phyloP scores from a whole-genome alignment of 2,113 vertebrate genomes.

The Anguilla rostrata region DNA sequence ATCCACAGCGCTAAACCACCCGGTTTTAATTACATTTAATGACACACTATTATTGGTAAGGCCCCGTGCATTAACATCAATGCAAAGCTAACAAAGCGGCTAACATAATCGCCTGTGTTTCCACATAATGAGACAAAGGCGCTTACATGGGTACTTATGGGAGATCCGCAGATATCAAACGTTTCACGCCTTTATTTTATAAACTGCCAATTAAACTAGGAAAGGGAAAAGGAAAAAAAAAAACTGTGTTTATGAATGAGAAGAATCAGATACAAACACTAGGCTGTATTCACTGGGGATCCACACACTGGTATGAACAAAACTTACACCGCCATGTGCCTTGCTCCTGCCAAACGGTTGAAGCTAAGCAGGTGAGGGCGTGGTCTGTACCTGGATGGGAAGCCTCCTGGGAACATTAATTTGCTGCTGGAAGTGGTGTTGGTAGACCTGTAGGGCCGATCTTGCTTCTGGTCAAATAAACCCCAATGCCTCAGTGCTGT shows the following conservation, averaged over 20 bases:
- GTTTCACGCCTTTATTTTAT: slow-evolving; percentile 30
- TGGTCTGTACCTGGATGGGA: too few relatives aligned
- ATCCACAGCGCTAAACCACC: slow-evolving; percentile 34
- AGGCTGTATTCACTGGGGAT: neutral
- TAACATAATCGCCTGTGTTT: slow-evolving; percentile 46
- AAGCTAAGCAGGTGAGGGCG: too few relatives aligned
- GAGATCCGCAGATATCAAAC: slow-evolving; percentile 50
- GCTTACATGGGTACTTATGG: slow-evolving; percentile 55
- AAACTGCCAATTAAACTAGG: slow-evolving; percentile 58
- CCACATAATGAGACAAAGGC: slow-evolving; percentile 57
- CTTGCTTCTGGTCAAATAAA: too few relatives aligned
- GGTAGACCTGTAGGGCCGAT: too few relatives aligned
- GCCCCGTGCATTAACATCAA: slow-evolving; percentile 41
- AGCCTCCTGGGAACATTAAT: too few relatives aligned
- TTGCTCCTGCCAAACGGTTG: too few relatives aligned
- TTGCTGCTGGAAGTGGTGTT: too few relatives aligned
- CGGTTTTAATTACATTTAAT: slow-evolving; percentile 57
- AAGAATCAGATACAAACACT: neutral
- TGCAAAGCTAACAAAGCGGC: slow-evolving; percentile 42
- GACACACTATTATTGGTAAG: slow-evolving; percentile 37
- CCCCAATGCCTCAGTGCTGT: too few relatives aligned
- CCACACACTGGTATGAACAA: neutral
- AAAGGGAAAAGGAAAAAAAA: neutral
- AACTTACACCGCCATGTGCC: too few relatives aligned
- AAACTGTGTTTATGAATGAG: neutral